Percentiles rank a stretch among this genome's conserved stretches.
Conservation (phyloP, 1,140 invertebrate species). For the Eciton burchellii region DNA sequence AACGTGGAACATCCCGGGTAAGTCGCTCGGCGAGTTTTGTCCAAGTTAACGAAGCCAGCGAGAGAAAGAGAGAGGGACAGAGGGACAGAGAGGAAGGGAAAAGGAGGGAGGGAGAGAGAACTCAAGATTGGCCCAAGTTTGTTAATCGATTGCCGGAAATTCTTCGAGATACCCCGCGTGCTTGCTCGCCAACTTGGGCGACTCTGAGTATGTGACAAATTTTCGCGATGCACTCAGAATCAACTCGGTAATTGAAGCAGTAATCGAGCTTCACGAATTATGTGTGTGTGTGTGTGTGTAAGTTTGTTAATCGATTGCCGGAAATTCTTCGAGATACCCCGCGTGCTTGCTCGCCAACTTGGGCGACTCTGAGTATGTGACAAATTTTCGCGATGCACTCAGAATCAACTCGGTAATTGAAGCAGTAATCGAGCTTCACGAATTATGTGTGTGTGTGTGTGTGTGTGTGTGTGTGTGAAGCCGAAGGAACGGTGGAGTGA, state of each 20-base stretch:
- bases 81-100: too few relatives aligned
- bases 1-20: constrained; percentile 22
- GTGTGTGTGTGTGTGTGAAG: too few relatives aligned
- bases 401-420: constrained; percentile 2
- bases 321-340: constrained; percentile 49
- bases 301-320: constrained; percentile 53
- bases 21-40: constrained; percentile 51
- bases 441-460: too few relatives aligned
- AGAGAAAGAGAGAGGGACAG: too few relatives aligned
- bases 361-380: constrained; percentile 25
- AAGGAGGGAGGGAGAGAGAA: neutral
- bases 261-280: constrained; percentile 32
- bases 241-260: neutral
- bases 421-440: constrained; percentile 22
- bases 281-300: too few relatives aligned
- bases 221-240: constrained; percentile 25
- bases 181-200: constrained; percentile 2
- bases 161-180: constrained; percentile 33
- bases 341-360: constrained; percentile 1
- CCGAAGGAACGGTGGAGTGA: neutral
- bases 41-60: constrained; percentile 43
- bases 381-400: constrained; percentile 36
- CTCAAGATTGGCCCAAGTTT: constrained; percentile 27
- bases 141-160: constrained; percentile 54
- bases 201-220: constrained; percentile 41